Base-by-base conservation (phyloP, 2,888 invertebrate species). In the Agrochola litura region DNA sequence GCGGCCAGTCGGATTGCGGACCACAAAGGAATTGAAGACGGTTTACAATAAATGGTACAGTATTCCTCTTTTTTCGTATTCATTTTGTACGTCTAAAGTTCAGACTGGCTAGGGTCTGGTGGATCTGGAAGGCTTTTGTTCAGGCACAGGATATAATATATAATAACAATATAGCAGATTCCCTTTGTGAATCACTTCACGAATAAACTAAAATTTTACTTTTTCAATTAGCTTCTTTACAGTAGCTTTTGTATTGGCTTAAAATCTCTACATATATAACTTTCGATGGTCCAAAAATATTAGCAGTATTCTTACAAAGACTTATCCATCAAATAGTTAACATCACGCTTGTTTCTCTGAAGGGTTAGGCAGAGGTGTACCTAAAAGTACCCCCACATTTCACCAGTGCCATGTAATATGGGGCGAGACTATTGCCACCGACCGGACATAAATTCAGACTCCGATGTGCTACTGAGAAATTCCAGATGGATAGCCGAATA, bases 1-100 rank as follows among this genome's bases (percentile, higher is more conserved):
- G 37, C 64, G 41, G 22, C 14, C 14, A n/a, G 37, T 6, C 37
- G 8, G 49, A 56, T 63, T 25, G 25, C 14, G 25, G 43, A 70
- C 71, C 66, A 64, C 49, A 81, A 58, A 64, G 54, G 14, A 68
- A 81, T 68, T 58, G 22, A 56, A 64, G 46, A 25, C 56, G 25
- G 12, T 56, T 66, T 49, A 46, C 30, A 60, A n/a, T 56, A 79
- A 79, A 49, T 16, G 25, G 0, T 37, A 54, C 37, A 49, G 68
- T 46, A 30, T 78, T 63, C 22, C 22, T 41, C 30, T 30, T 30
- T 63, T 25, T 25, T 60, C 41, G 25, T 25, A 65, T 67, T 16
- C 0, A 22, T 54, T 66, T 43, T 37, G 30, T 43, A 41, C 8
- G 78, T 25, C 12, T 54, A 54, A 68, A 61, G 16, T 54, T 76